These are phyloP conservation scores for Druon quercuslanigerum DNA, from an alignment of 1,140 invertebrate genomes.

Conservation along the genomic window DNA sequence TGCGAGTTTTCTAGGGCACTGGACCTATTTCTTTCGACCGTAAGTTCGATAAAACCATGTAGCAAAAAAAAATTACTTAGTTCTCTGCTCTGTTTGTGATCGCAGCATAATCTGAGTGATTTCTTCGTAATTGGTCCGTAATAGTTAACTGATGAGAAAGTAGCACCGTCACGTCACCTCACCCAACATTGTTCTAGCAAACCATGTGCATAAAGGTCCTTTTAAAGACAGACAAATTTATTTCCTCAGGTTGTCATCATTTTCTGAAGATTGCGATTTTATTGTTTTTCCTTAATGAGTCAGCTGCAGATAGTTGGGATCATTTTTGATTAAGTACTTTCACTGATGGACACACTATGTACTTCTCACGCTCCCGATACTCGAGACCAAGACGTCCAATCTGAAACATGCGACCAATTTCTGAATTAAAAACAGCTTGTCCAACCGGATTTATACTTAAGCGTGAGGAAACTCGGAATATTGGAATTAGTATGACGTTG, in stretches of 20 bases:
- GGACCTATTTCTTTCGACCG: neutral
- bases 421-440: slow-evolving; percentile 1
- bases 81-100: neutral
- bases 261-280: neutral
- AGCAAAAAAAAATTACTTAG: neutral
- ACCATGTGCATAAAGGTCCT: neutral
- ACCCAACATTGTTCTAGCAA: slow-evolving; percentile 63
- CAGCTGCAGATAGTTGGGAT: neutral
- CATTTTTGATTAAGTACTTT: neutral
- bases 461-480: neutral
- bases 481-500: neutral
- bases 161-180: slow-evolving; percentile 64
- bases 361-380: slow-evolving; percentile 40
- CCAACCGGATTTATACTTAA: neutral
- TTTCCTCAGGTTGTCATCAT: too few relatives aligned
- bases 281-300: neutral
- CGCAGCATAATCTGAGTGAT: neutral
- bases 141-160: slow-evolving; percentile 13
- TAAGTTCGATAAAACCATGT: neutral
- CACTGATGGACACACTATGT: neutral
- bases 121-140: neutral
- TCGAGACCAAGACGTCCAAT: slow-evolving; percentile 12
- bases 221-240: neutral
- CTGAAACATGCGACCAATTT: slow-evolving; percentile 16
- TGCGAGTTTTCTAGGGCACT: neutral